These are phyloP conservation scores for Augiades crinisus DNA, from an alignment of 2,888 invertebrate species.

Conservation along the genomic window DNA sequence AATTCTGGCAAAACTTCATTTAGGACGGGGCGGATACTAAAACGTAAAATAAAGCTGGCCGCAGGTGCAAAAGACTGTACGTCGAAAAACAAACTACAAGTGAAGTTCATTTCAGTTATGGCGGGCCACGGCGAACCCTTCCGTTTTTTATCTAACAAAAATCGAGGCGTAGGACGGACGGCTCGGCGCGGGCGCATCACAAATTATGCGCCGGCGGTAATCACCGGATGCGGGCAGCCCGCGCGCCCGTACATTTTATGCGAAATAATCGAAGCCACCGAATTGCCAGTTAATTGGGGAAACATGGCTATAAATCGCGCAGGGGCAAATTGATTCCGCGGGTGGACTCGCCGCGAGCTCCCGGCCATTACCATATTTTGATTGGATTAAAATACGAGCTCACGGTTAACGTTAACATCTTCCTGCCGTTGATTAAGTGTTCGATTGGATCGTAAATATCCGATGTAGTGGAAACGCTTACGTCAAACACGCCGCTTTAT, in stretches of 20 bases:
- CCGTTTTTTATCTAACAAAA: slow-evolving; percentile 77
- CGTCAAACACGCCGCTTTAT: slow-evolving; percentile 50
- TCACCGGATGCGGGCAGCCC: slow-evolving; percentile 79
- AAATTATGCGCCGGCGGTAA: slow-evolving; percentile 74
- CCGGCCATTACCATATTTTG: slow-evolving; percentile 70
- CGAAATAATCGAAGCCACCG: slow-evolving; percentile 80
- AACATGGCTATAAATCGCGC: slow-evolving; percentile 73
- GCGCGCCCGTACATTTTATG: slow-evolving; percentile 72
- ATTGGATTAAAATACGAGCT: slow-evolving; percentile 68
- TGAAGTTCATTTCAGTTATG: slow-evolving; percentile 39
- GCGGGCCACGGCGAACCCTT: slow-evolving; percentile 47
- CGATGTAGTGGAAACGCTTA: slow-evolving; percentile 49
- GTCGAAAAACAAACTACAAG: slow-evolving; percentile 65
- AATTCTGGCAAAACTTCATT: slow-evolving; percentile 50
- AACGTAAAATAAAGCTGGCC: slow-evolving; percentile 56
- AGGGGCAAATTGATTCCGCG: slow-evolving; percentile 70
- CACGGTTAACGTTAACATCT: slow-evolving; percentile 62
- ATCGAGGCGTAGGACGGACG: slow-evolving; percentile 58
- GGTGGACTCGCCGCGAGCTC: slow-evolving; percentile 49
- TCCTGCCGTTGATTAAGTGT: slow-evolving; percentile 67
- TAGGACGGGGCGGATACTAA: slow-evolving; percentile 45
- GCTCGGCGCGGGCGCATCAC: slow-evolving; percentile 70
- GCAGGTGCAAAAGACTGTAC: slow-evolving; percentile 71
- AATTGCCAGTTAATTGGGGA: slow-evolving; percentile 79
- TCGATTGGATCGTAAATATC: slow-evolving; percentile 57